Evolutionary conservation across 2,888 invertebrate genomes (phyloP).

Genomic region (Nomada flava): DNA sequence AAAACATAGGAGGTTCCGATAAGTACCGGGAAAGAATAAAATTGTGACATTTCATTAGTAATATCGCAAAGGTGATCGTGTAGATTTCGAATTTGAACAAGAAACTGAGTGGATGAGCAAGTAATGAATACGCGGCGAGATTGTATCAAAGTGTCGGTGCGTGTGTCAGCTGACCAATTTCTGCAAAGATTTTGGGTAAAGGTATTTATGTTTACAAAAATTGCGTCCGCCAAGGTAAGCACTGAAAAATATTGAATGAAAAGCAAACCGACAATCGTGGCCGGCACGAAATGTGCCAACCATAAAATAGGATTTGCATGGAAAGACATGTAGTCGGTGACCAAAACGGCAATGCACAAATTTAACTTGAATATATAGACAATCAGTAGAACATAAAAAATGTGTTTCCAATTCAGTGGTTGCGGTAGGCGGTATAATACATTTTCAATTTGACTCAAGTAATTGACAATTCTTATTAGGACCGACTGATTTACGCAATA

Average conservation of each 20-base stretch:
- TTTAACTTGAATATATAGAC: background rate
- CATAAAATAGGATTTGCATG: background rate
- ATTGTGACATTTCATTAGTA: conserved; percentile 53
- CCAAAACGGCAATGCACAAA: background rate
- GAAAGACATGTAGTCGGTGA: conserved; percentile 15
- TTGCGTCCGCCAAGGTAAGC: conserved; percentile 32
- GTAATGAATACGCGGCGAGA: conserved; percentile 30
- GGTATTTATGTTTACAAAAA: conserved; percentile 57
- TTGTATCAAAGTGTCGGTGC: background rate
- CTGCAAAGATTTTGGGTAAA: conserved; percentile 10
- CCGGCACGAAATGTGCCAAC: conserved; percentile 36
- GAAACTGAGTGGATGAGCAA: conserved; percentile 14
- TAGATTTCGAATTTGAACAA: conserved; percentile 47
- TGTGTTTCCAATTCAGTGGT: conserved; percentile 11
- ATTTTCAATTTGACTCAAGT: conserved; percentile 24
- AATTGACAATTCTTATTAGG: conserved; percentile 45
- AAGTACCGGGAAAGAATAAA: conserved; percentile 62
- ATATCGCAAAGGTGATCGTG: conserved; percentile 60
- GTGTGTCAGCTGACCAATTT: background rate
- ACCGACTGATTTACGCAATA: conserved; percentile 48
- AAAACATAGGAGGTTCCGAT: conserved; percentile 33
- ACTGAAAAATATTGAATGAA: conserved; percentile 61
- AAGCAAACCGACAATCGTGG: conserved; percentile 39
- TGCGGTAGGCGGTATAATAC: background rate
- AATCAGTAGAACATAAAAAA: background rate